Conservation (phyloP, 1,140 invertebrate genomes). For the Tenebrio molitor region DNA sequence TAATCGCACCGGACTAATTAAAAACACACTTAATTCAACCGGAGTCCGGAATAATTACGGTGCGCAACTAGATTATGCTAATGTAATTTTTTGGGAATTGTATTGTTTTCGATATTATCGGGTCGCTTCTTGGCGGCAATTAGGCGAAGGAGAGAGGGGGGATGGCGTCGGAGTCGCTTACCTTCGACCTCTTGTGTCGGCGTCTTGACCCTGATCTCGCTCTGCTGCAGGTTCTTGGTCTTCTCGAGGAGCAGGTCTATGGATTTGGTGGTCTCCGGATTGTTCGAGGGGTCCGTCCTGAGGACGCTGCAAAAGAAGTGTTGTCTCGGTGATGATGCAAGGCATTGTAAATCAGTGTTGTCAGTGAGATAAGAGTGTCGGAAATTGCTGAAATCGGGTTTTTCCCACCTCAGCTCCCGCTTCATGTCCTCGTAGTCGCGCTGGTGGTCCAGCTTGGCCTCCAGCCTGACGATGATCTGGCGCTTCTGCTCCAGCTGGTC, state of each 20-base stretch:
- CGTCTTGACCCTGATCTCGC: conserved; percentile 65
- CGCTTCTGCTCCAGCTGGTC: conserved; percentile 90
- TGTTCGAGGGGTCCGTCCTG: conserved; percentile 79
- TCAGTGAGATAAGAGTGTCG: conserved; percentile 17
- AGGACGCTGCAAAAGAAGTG: conserved; percentile 73
- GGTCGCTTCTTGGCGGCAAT: neutral
- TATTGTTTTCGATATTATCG: conserved; percentile 17
- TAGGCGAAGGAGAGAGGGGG: neutral
- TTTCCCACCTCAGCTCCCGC: conserved; percentile 80
- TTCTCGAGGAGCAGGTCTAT: conserved; percentile 85
- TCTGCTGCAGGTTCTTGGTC: conserved; percentile 77
- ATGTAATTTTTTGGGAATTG: conserved; percentile 43
- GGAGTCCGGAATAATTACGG: conserved; percentile 47
- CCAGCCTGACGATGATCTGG: conserved; percentile 86
- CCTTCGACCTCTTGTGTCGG: conserved; percentile 64
- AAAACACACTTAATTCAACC: conserved; percentile 48
- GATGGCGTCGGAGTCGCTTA: conserved; percentile 38
- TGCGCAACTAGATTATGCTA: conserved; percentile 48
- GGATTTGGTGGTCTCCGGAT: conserved; percentile 75
- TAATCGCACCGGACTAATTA: conserved; percentile 52
- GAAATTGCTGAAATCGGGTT: conserved; percentile 25
- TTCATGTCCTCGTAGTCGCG: conserved; percentile 93
- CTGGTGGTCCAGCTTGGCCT: conserved; percentile 87
- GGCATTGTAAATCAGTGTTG: too few relatives aligned
- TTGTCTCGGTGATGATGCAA: conserved; percentile 2